These are phyloP conservation scores for Synanthedon vespiformis DNA, from an alignment of 2,888 invertebrate genomes.

Conservation along the genomic window DNA sequence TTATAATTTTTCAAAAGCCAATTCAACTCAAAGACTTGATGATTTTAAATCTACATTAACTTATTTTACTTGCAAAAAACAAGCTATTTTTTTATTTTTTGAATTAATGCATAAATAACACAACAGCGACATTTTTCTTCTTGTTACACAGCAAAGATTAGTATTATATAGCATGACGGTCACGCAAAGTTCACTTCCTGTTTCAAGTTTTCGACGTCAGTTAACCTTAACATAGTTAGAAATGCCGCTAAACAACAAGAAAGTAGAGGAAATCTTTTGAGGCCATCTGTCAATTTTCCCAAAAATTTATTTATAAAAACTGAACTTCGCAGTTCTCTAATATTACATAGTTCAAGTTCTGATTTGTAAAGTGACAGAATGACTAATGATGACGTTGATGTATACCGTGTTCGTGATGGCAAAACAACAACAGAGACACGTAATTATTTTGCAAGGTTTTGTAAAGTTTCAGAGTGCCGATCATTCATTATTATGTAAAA, in stretches of 20 bases:
- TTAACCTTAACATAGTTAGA: neutral
- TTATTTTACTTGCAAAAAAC: no score
- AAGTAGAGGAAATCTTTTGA: neutral
- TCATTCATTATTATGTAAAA: neutral
- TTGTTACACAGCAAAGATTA: no score
- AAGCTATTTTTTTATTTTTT: no score
- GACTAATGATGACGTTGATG: slow-evolving; percentile 34
- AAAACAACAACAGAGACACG: slow-evolving; percentile 7
- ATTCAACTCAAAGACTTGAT: no score
- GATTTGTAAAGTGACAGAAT: slow-evolving; percentile 30
- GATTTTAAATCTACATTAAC: no score
- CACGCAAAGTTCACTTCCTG: neutral
- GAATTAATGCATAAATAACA: no score
- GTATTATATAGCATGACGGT: neutral
- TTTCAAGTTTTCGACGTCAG: neutral
- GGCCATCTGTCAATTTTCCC: neutral
- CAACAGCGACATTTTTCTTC: no score
- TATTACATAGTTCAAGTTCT: slow-evolving; percentile 7
- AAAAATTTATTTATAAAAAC: neutral
- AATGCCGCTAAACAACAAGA: neutral
- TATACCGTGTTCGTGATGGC: slow-evolving; percentile 14
- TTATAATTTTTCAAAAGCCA: no score
- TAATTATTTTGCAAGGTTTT: neutral
- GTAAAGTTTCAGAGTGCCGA: neutral
- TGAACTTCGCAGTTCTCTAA: neutral